Percentiles rank a stretch among this genome's conserved stretches.
phyloP scores from a whole-genome alignment of 2,888 invertebrate genomes.

The Ramazzottius varieornatus region DNA sequence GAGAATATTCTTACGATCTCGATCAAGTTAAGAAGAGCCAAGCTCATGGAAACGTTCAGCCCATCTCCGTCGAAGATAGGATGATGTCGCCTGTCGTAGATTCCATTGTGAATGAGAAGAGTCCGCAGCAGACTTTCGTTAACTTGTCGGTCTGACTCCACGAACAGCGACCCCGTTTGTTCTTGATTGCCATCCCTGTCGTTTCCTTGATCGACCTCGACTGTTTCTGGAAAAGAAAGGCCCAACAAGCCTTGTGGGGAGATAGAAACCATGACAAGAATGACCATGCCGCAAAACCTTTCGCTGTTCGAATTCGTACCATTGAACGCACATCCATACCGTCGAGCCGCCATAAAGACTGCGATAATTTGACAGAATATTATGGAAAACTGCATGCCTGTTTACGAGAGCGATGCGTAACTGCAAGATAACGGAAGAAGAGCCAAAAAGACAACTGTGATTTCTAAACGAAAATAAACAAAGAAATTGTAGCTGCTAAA shows the following conservation, averaged over 20 bases:
- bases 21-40: slow-evolving; percentile 65
- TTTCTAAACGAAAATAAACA: too few species aligned
- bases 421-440: too few species aligned
- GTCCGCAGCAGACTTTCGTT: not conserved
- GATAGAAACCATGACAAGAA: too few species aligned
- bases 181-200: not conserved
- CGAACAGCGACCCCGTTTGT: not conserved
- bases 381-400: too few species aligned
- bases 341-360: too few species aligned
- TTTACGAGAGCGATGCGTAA: too few species aligned
- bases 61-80: slow-evolving; percentile 56
- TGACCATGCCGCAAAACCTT: too few species aligned
- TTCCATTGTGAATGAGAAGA: slow-evolving; percentile 42
- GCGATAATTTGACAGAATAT: too few species aligned
- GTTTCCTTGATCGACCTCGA: not conserved
- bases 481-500: too few species aligned
- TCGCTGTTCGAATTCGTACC: too few species aligned
- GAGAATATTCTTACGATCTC: slow-evolving; percentile 3
- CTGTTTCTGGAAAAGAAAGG: not conserved
- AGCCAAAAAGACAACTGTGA: too few species aligned
- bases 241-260: not conserved
- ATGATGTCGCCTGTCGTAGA: slow-evolving; percentile 55
- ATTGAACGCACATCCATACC: too few species aligned
- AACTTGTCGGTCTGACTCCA: not conserved
- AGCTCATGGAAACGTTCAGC: slow-evolving; percentile 62